A percentile compares a stretch with the other conserved stretches of the same genome.
Evolutionary conservation across 2,888 invertebrate genomes (phyloP).

Genomic region (Scaptomyza cyrtandrae): DNA sequence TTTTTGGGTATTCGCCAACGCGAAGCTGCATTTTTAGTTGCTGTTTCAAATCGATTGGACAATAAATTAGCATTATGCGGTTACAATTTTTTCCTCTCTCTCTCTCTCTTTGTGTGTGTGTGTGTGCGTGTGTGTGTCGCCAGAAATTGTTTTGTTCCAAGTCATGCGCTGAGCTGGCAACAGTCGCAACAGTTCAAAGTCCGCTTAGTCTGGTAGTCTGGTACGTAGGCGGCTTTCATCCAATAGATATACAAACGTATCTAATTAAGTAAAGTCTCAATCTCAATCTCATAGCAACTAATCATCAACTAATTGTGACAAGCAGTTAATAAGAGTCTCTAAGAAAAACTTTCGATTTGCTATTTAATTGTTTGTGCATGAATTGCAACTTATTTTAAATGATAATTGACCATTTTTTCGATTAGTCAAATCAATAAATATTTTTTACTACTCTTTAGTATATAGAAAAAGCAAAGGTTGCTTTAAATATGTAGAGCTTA

Average conservation of each 20-base stretch:
- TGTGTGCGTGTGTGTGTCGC: slow-evolving; percentile 20
- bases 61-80: slow-evolving; percentile 78
- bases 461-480: no score
- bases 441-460: no score
- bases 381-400: background rate
- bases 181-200: slow-evolving; percentile 51
- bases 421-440: no score
- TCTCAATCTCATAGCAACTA: background rate
- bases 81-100: slow-evolving; percentile 33
- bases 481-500: no score
- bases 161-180: slow-evolving; percentile 67
- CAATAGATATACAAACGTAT: background rate
- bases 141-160: slow-evolving; percentile 33
- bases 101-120: no score
- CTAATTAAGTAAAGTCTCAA: background rate
- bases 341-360: background rate
- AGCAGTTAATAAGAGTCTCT: background rate
- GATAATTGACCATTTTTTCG: background rate
- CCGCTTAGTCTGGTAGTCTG: slow-evolving; percentile 13
- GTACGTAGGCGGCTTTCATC: background rate
- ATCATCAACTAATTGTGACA: background rate
- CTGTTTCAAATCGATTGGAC: slow-evolving; percentile 75
- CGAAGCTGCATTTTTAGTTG: slow-evolving; percentile 58
- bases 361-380: slow-evolving; percentile 3
- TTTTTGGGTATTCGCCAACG: slow-evolving; percentile 25